Evolutionary conservation across 2,113 vertebrate genomes (phyloP).

Genomic region (Burhinus bistriatus): DNA sequence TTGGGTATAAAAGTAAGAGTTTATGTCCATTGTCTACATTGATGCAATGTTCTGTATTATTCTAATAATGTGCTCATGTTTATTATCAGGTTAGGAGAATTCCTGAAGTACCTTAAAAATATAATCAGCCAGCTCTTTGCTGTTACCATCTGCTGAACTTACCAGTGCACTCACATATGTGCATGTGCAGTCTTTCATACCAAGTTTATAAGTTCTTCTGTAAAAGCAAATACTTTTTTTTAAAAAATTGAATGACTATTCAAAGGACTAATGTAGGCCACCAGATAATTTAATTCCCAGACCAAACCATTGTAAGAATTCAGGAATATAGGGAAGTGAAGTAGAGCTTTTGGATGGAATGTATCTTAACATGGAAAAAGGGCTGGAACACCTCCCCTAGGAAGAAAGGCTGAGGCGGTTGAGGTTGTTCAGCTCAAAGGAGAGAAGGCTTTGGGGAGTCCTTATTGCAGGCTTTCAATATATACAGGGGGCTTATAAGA

Average conservation of each 20-base stretch:
- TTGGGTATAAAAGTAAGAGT: neutral
- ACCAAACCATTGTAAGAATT: neutral
- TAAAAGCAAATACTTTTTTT: neutral
- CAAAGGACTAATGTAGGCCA: neutral
- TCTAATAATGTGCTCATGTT: neutral
- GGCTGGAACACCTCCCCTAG: neutral
- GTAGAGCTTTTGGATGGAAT: neutral
- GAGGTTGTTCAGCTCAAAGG: neutral
- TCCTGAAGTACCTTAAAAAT: neutral
- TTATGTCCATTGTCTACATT: neutral
- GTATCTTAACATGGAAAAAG: neutral
- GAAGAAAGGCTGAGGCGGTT: neutral
- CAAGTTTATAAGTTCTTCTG: neutral
- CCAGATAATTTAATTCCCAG: neutral
- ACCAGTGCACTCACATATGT: neutral
- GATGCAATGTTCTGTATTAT: neutral
- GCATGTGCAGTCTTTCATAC: neutral
- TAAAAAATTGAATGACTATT: neutral
- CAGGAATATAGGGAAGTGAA: neutral
- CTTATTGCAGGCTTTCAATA: rapidly evolving
- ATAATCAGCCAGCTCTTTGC: neutral
- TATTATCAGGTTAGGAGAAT: neutral
- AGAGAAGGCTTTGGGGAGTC: neutral
- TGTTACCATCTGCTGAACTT: neutral
- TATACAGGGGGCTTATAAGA: neutral